These are phyloP conservation scores for Sorex maritimensis DNA, from an alignment of 2,797 vertebrate genomes.

Conservation along the genomic window DNA sequence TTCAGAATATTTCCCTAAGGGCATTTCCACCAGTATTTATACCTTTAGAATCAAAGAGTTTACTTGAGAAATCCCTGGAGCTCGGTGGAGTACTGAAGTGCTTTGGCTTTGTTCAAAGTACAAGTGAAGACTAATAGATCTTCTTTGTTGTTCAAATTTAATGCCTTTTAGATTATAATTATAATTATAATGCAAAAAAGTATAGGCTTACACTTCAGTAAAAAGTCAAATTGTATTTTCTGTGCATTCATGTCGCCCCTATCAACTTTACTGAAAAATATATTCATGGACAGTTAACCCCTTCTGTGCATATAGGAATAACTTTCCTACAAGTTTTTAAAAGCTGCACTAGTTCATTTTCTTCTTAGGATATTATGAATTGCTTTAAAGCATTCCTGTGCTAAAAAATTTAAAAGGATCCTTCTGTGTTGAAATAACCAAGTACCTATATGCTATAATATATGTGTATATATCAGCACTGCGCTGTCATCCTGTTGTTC, in stretches of 20 bases:
- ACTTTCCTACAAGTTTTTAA: conserved; percentile 53
- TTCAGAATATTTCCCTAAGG: conserved; percentile 65
- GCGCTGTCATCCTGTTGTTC: no score
- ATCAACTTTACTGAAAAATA: conserved; percentile 61
- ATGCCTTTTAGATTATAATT: conserved; percentile 70
- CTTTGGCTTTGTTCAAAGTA: conserved; percentile 56
- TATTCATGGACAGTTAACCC: conserved; percentile 61
- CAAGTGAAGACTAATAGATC: conserved; percentile 14
- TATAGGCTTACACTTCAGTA: conserved; percentile 57
- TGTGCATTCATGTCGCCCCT: neutral
- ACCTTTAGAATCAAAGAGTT: conserved; percentile 68
- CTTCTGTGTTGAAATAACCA: neutral
- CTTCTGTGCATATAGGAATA: conserved; percentile 31
- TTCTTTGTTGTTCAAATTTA: conserved; percentile 44
- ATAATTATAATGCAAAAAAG: conserved; percentile 50
- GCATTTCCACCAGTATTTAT: conserved; percentile 38
- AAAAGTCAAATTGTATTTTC: conserved; percentile 65
- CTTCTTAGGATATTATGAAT: neutral
- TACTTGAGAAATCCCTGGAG: neutral
- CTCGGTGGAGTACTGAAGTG: neutral
- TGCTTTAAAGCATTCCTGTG: neutral
- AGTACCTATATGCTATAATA: neutral
- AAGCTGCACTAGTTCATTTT: conserved; percentile 36
- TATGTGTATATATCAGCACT: neutral
- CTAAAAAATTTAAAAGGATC: neutral